Percentiles rank a stretch among this genome's conserved stretches.
Evolutionary conservation across 2,888 invertebrate genomes (phyloP).

Genomic region (Onthophagus sagittarius): DNA sequence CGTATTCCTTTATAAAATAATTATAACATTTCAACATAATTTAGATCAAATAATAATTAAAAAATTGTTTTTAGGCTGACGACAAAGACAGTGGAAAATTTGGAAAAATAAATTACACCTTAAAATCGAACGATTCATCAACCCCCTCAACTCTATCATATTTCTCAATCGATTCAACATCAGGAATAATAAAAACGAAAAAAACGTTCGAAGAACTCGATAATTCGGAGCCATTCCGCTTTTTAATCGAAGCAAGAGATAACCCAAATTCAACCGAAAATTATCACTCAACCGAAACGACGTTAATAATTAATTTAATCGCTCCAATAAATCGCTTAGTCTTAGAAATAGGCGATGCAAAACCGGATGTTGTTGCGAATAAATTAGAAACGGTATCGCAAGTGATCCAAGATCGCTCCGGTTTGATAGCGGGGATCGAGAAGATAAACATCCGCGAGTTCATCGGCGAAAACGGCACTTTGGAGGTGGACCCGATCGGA

Average conservation of each 20-base stretch:
- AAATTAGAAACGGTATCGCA: slow-evolving; percentile 56
- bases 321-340: slow-evolving; percentile 63
- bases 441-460: slow-evolving; percentile 75
- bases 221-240: slow-evolving; percentile 66
- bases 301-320: slow-evolving; percentile 74
- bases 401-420: slow-evolving; percentile 68
- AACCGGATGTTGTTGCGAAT: slow-evolving; percentile 63
- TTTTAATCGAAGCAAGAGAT: slow-evolving; percentile 70
- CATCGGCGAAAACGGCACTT: slow-evolving; percentile 69
- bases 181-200: slow-evolving; percentile 73
- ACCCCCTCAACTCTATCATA: slow-evolving; percentile 52
- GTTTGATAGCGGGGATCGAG: slow-evolving; percentile 76
- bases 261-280: slow-evolving; percentile 64
- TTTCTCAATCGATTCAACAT: slow-evolving; percentile 68
- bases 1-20: no score
- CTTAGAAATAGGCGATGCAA: slow-evolving; percentile 52
- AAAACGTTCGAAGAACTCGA: slow-evolving; percentile 68
- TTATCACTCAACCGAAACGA: slow-evolving; percentile 60
- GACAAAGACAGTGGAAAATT: slow-evolving; percentile 83
- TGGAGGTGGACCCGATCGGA: slow-evolving; percentile 66
- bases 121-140: slow-evolving; percentile 39
- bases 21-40: no score
- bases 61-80: slow-evolving; percentile 57
- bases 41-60: no score
- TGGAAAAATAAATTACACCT: slow-evolving; percentile 71